phyloP scores from a whole-genome alignment of 2,797 vertebrate species.

The Silurus aristotelis region DNA sequence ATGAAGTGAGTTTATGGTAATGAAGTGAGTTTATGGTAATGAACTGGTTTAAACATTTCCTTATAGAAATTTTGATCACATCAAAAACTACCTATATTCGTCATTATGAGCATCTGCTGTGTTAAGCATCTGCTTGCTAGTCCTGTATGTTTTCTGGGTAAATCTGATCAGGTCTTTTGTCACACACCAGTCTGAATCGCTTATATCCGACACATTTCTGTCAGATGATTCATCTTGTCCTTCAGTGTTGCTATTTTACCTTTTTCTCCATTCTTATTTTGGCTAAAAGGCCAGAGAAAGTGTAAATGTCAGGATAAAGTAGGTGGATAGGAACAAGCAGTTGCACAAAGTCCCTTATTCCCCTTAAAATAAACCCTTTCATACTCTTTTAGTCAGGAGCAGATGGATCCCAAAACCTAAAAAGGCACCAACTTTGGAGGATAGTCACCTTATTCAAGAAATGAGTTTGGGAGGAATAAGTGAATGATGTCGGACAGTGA shows the following conservation, averaged over 20 bases:
- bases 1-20: too few species aligned
- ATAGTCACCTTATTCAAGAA: not conserved
- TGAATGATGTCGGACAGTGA: too few species aligned
- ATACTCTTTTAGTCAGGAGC: conserved; percentile 32
- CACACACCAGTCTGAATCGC: not conserved
- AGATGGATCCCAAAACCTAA: conserved; percentile 50
- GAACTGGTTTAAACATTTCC: not conserved
- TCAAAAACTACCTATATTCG: not conserved
- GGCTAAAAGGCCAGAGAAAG: not conserved
- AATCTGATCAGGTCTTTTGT: not conserved
- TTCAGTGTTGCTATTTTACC: not conserved
- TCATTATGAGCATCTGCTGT: too few species aligned
- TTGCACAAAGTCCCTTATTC: conserved; percentile 1
- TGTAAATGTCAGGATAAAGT: not conserved
- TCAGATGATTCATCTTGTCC: not conserved
- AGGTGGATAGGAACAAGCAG: not conserved
- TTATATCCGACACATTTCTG: not conserved
- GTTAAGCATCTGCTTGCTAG: not conserved
- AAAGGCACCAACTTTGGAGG: conserved; percentile 53
- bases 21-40: too few species aligned
- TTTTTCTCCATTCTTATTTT: not conserved
- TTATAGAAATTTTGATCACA: not conserved
- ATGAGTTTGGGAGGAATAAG: not conserved
- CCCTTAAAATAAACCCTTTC: conserved; percentile 40
- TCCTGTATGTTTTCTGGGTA: not conserved